Conservation (phyloP, 2,113 vertebrate species). For the Eptesicus fuscus region DNA sequence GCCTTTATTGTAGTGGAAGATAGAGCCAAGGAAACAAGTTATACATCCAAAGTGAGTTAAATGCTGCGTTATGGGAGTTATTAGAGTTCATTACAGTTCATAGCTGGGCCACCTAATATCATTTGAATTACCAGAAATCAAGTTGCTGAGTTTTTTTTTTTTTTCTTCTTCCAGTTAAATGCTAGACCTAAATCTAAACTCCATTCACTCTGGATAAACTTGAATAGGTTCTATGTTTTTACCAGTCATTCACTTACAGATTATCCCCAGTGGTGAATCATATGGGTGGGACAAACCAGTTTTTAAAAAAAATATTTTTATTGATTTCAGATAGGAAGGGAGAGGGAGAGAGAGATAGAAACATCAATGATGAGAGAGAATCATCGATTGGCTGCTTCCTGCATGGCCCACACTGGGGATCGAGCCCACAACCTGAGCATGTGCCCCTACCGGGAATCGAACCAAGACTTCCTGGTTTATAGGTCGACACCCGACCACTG, state of each 20-base stretch:
- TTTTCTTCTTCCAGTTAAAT: neutral
- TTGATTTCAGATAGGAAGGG: too few relatives aligned
- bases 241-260: neutral
- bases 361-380: too few relatives aligned
- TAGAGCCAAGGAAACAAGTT: neutral
- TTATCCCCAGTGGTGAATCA: neutral
- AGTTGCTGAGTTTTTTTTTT: neutral
- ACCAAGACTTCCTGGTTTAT: too few relatives aligned
- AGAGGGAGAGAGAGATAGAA: too few relatives aligned
- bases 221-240: neutral
- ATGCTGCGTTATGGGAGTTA: neutral
- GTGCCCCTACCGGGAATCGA: too few relatives aligned
- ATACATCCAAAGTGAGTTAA: neutral
- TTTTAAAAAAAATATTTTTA: too few relatives aligned
- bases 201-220: neutral
- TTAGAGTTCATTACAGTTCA: neutral
- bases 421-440: too few relatives aligned
- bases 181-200: neutral
- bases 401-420: too few relatives aligned
- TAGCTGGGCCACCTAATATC: neutral
- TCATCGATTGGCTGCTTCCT: too few relatives aligned
- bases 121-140: conserved; percentile 15
- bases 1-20: neutral
- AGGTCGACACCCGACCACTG: too few relatives aligned
- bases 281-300: neutral